phyloP scores from a whole-genome alignment of 2,113 vertebrate genomes.

The Eidolon helvum region DNA sequence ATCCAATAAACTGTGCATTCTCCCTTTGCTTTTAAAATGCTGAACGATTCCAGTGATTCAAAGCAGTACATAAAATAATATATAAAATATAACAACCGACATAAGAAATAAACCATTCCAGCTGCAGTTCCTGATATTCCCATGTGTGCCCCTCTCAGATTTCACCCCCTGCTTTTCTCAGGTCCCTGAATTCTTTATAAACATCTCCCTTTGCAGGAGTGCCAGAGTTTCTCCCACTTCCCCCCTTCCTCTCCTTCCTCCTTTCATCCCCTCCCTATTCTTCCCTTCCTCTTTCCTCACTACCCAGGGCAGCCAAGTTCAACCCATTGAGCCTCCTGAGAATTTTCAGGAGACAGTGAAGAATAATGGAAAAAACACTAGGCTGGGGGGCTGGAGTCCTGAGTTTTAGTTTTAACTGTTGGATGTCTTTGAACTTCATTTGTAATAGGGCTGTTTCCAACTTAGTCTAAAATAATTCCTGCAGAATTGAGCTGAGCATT shows the following conservation, averaged over 20 bases:
- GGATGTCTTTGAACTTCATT: not conserved
- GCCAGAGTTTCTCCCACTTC: rapidly evolving
- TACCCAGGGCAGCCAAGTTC: not conserved
- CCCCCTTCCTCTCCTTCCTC: not conserved
- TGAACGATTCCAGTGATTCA: not conserved
- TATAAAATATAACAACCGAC: rapidly evolving
- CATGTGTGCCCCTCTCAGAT: not conserved
- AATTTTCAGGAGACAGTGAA: not conserved
- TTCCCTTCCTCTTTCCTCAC: not conserved
- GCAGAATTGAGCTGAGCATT: not conserved
- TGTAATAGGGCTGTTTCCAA: not conserved
- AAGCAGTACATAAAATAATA: not conserved
- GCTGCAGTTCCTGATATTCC: not conserved
- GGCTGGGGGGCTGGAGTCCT: not conserved
- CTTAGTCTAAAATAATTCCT: not conserved
- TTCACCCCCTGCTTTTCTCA: not conserved
- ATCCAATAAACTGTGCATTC: not conserved
- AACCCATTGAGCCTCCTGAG: not conserved
- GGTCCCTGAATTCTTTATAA: not conserved
- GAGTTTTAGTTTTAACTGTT: not conserved
- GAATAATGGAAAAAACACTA: not conserved
- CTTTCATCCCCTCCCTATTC: not conserved
- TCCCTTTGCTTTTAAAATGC: not conserved
- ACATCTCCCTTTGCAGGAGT: not conserved
- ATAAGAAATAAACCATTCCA: not conserved